phyloP scores from a whole-genome alignment of 2,888 invertebrate species.

The Drosophila antonietae region DNA sequence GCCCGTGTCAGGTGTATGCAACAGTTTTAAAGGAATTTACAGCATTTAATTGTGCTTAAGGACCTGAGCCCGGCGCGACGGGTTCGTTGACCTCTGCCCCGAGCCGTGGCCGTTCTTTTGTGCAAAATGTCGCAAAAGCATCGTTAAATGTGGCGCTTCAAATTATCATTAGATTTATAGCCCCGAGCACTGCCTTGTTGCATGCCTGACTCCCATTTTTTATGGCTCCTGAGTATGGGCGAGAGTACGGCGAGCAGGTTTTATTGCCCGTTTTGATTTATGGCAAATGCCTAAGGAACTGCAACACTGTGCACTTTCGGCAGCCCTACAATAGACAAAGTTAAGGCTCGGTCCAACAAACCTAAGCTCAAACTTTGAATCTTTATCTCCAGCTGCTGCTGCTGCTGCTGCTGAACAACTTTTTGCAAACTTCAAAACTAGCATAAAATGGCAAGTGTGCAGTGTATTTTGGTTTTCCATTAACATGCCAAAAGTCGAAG shows the following conservation, averaged over 20 bases:
- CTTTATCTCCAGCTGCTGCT: neutral
- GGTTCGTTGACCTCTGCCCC: conserved; percentile 42
- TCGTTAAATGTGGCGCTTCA: conserved; percentile 61
- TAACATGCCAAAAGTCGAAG: neutral
- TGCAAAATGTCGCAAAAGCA: conserved; percentile 34
- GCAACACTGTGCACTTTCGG: conserved; percentile 15
- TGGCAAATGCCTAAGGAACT: conserved; percentile 16
- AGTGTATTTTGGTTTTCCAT: neutral
- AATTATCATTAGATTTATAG: conserved; percentile 69
- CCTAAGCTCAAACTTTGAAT: neutral
- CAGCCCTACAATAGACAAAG: conserved; percentile 3
- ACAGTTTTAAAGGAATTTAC: conserved; percentile 48
- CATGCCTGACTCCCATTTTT: conserved; percentile 9
- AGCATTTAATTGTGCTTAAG: conserved; percentile 56
- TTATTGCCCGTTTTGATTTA: conserved; percentile 32
- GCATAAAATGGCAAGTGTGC: neutral
- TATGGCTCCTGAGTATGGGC: conserved; percentile 1
- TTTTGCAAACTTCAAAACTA: neutral
- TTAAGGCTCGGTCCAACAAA: neutral
- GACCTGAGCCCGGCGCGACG: conserved; percentile 17
- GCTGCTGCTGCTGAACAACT: neutral
- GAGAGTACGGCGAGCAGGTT: neutral
- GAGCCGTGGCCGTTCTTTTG: neutral
- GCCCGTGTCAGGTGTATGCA: conserved; percentile 33
- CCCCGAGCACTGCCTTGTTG: conserved; percentile 6